These are phyloP conservation scores for Bugula neritina DNA, from an alignment of 2,888 invertebrate genomes.

Conservation along the genomic window DNA sequence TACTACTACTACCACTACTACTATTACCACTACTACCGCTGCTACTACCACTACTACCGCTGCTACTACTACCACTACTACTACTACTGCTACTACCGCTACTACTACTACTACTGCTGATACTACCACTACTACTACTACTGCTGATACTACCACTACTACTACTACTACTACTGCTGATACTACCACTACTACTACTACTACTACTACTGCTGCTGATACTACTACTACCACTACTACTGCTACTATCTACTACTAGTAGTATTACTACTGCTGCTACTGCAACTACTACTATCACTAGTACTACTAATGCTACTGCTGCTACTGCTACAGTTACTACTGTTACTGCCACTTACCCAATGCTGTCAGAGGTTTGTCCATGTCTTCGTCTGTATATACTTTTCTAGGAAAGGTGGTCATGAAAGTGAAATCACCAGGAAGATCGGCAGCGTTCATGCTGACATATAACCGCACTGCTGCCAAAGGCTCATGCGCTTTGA, in stretches of 20 bases:
- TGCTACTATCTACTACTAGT: slow-evolving; percentile 30
- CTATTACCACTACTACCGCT: not conserved
- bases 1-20: slow-evolving; percentile 13
- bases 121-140: no score
- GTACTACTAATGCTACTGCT: slow-evolving; percentile 29
- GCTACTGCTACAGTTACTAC: slow-evolving; percentile 30
- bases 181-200: slow-evolving; percentile 11
- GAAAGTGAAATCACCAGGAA: slow-evolving; percentile 64
- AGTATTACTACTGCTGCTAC: slow-evolving; percentile 31
- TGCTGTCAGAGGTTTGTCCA: slow-evolving; percentile 75
- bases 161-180: slow-evolving; percentile 18
- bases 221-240: slow-evolving; percentile 28
- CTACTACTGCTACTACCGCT: not conserved
- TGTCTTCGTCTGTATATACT: slow-evolving; percentile 78
- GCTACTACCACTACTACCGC: slow-evolving; percentile 13
- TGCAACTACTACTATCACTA: slow-evolving; percentile 30
- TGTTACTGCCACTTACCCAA: slow-evolving; percentile 61
- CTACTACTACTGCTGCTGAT: slow-evolving; percentile 14
- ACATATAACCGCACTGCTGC: slow-evolving; percentile 84
- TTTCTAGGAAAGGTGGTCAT: slow-evolving; percentile 89
- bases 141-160: no score
- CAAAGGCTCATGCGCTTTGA: slow-evolving; percentile 78
- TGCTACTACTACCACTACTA: slow-evolving; percentile 16
- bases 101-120: not conserved
- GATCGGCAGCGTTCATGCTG: slow-evolving; percentile 72